Evolutionary conservation across 2,797 vertebrate genomes (phyloP), one percentile per base, ranked within the genome.

Genomic region (Triplophysa yarkandensis): DNA sequence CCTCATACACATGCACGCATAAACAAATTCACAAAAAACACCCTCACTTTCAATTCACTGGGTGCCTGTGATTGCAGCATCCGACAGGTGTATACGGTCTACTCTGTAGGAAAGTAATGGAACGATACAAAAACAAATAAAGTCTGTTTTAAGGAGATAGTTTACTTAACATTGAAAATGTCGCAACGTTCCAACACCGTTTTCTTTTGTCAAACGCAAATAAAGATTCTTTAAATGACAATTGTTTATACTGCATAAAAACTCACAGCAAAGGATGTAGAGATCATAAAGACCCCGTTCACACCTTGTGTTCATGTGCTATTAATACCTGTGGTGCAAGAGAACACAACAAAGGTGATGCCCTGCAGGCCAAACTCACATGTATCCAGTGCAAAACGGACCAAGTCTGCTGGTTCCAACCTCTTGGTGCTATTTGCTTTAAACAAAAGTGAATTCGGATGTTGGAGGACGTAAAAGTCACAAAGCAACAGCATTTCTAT

Each of bases 401-500:
- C 81, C 81, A 85, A 65, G 52, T 76, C 58, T 32, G 83, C 84
- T 83, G 66, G 87, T 81, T 88, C 88, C 86, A 91, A 90, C 86
- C 87, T 88, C 87, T 88, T 63, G 92, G 91, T 93, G 92, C 92
- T 92, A 91, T 87, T 86, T 86, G 81, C 87, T 88, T 89, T 87
- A 82, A 87, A 88, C 86, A 82, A 83, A 86, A 88, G 58, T 43
- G 61, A 73, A 61, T 73, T 70, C 74, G 65, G 77, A 78, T 17
- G 25, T 36, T 44, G 21, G 14, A 52, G 14, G 64, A 32, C 9
- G 30, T 44, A 27, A 54, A 34, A 39, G 34, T 52, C 19, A 39
- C 17, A 41, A 19, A 68, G 48, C 25, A 48, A 62, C 57, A 32
- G 48, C 48, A 73, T 65, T 55, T 64, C 6, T 36, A 71, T 46